Base-by-base conservation (phyloP, 2,113 vertebrate genomes). In the Tachycineta bicolor region DNA sequence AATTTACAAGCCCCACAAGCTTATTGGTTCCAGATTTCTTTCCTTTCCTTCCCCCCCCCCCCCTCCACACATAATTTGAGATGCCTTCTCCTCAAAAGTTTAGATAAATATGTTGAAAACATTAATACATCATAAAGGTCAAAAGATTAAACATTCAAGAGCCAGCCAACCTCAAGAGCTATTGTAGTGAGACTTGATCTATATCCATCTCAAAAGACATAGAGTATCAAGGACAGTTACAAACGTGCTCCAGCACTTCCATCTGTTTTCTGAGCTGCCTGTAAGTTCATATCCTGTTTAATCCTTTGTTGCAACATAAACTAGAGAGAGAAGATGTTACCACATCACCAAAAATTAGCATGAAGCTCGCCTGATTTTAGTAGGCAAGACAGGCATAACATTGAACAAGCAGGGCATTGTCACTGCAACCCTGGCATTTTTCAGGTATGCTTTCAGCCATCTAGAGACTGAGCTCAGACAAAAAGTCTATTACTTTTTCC, bases 11-110 rank as follows among this genome's bases (percentile, higher is more conserved):
- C 95, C 92, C 85, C 92, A 90, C 84, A 64, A 96, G 92, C 94
- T 96, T 96, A 96, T 97, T 96, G 64, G 71, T 96, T 97, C 96
- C 95, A 97, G 96, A 96, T 96, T 96, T 95, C 87, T 90, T 96
- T 89, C 84, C 67, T 84, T 82, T 65, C 58, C 46, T 58, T 83
- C 44, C 22, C 8, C 8, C 31, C 44, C 22, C 8, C 8, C 31
- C 31, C 4, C 24, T 74, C 87, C 10, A 10, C 82, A 81, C 90
- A 95, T 83, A 90, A 93, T 96, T 78, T 67, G 87, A 96, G 85
- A 96, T 86, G 93, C 73, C 84, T 93, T 97, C 80, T 95, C 82
- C 87, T 92, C 90, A 81, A 93, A 95, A 92, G 85, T 93, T 95
- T 88, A 93, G 82, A 87, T 95, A 95, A 93, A 93, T 96, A 96